Evolutionary conservation across 2,113 vertebrate genomes (phyloP), one percentile per base, ranked within the genome.

Genomic region (Pithys albifrons): DNA sequence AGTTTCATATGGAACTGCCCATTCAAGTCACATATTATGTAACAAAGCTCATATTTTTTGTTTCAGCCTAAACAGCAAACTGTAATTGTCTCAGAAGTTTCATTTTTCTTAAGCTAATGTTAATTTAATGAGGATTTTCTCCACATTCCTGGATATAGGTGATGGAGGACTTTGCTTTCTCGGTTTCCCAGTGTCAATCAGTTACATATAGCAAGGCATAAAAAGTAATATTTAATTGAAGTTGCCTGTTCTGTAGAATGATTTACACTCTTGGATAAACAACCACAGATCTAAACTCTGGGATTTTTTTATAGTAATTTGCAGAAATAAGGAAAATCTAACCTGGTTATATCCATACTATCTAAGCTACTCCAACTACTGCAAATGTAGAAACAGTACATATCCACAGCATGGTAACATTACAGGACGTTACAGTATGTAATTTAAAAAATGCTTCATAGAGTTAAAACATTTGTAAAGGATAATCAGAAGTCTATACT

Each of bases 101-200:
- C 48, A 93, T 98, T 98, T 98, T 98, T 93, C 98, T 97, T 97
- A 97, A 97, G 95, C 64, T 97, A 97, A 98, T 97, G 92, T 97
- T 98, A 98, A 98, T 98, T 98, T 98, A 98, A 98, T 98, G 97
- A 97, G 92, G 77, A 88, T 96, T 96, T 96, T 96, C 89, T 96
- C 95, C 93, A 95, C 80, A 96, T 96, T 95, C 90, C 94, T 97
- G 94, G 96, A 97, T 92, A 79, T 54, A 97, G 86, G 97, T 97
- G 87, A 96, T 71, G 31, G 59, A 95, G 48, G 91, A 74, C 80
- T 94, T 64, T 41, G 59, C 65, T 76, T 49, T 89, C 72, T 70
- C 46, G 78, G 45, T 62, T 82, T 51, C 61, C 31, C 27, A 61
- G 22, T 90, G 97, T 95, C 88, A 98, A 98, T 98, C 95, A 97